phyloP scores from a whole-genome alignment of 1,140 invertebrate species.

The Luehdorfia chinensis region DNA sequence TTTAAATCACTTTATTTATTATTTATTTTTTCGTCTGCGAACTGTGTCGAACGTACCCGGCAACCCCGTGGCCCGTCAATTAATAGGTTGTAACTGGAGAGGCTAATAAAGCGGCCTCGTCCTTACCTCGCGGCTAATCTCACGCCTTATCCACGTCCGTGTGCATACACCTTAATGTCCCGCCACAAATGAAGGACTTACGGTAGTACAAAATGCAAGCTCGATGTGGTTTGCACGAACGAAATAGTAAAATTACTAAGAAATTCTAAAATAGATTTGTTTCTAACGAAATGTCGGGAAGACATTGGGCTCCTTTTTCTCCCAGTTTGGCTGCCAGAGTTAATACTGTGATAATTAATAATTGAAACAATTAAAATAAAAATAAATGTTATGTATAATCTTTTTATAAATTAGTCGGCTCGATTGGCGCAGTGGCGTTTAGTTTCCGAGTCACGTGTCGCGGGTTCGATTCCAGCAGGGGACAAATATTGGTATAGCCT shows the following conservation, averaged over 20 bases:
- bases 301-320: too few species aligned
- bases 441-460: too few species aligned
- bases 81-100: constrained; percentile 30
- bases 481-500: too few species aligned
- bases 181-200: constrained; percentile 19
- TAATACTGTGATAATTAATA: too few species aligned
- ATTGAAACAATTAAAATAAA: too few species aligned
- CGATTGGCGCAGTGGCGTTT: too few species aligned
- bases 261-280: not conserved
- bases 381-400: too few species aligned
- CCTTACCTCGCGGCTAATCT: constrained; percentile 43
- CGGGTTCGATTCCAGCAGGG: too few species aligned
- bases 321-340: too few species aligned
- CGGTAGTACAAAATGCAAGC: not conserved
- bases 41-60: constrained; percentile 10
- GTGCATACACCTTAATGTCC: constrained; percentile 34
- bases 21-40: not conserved
- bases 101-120: constrained; percentile 40
- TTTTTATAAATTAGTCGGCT: too few species aligned
- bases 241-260: not conserved
- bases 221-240: not conserved
- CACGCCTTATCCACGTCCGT: constrained; percentile 18
- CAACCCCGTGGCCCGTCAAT: constrained; percentile 11
- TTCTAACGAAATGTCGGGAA: not conserved
- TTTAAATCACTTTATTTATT: too few species aligned